Base-by-base conservation (phyloP, 2,113 vertebrate species). In the Mormyrus lacerda region DNA sequence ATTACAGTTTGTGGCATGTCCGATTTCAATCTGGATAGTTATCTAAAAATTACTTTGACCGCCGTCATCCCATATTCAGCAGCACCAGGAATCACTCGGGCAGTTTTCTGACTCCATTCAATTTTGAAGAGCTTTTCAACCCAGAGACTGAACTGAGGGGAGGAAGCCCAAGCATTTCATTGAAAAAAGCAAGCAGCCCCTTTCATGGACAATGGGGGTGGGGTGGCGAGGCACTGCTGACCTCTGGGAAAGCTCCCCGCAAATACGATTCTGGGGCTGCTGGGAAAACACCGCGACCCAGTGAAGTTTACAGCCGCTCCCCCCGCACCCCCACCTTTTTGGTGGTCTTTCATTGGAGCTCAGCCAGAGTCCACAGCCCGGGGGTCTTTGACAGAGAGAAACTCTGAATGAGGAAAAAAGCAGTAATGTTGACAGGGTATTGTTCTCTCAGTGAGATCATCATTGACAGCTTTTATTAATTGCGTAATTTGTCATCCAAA, bases 401-500 rank as follows among this genome's bases (percentile, higher is more conserved):
- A 84, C 44, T 13, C 82, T 83, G 79, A 83, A 83, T 45, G 35
- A 35, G 73, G 73, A 21, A 45, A 83, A 84, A n/a, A 79, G 73
- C 31, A 79, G 45, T 13, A 84, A 47, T 1, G 6, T 13, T 13
- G 85, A 48, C 21, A 51, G 13, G 85, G 50, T 53, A 24, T 53
- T 87, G 85, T 87, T 87, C 50, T 87, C 47, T 35, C 85, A 39
- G n/a, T 53, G 48, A 87, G 24, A 87, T 55, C n/a, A 87, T 53
- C 85, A 87, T 55, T 87, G 48, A 42, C 85, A 87, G 85, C 15
- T 87, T 87, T 87, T 87, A 86, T 86, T 86, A 87, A 87, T 55
- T 87, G 24, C 1, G 27, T 39, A 48, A 87, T 35, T 51, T 87
- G 85, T 87, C 85, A 86, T 35, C 48, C 47, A 86, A 51, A 53